phyloP scores from a whole-genome alignment of 1,140 invertebrate species.

The Drosophila kurseongensis region DNA sequence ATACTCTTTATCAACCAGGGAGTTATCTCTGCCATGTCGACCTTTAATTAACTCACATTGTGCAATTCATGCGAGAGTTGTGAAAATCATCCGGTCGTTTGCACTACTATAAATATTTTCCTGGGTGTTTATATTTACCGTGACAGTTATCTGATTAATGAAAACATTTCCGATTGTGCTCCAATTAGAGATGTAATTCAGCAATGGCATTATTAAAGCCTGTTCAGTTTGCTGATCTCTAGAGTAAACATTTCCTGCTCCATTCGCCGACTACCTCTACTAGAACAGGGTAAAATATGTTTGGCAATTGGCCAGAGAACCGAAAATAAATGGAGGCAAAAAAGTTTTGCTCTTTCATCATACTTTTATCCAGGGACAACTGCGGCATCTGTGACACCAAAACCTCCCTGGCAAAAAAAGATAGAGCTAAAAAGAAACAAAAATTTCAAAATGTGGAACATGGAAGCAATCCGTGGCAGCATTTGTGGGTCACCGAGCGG shows the following conservation, averaged over 20 bases:
- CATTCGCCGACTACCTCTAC: slow-evolving; percentile 9
- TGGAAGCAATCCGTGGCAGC: slow-evolving; percentile 34
- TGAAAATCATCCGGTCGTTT: not conserved
- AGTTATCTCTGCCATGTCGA: slow-evolving; percentile 27
- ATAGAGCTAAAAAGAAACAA: slow-evolving; percentile 15
- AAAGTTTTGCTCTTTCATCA: slow-evolving; percentile 33
- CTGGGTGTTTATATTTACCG: slow-evolving; percentile 11
- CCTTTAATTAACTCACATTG: slow-evolving; percentile 44
- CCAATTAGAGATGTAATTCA: slow-evolving; percentile 25
- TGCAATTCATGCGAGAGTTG: slow-evolving; percentile 16
- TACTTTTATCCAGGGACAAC: slow-evolving; percentile 28
- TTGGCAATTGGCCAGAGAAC: slow-evolving; percentile 39
- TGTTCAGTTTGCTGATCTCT: slow-evolving; percentile 15
- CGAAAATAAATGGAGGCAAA: not conserved
- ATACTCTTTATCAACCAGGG: slow-evolving; percentile 11
- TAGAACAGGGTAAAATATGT: slow-evolving; percentile 7
- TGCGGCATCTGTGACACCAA: slow-evolving; percentile 45
- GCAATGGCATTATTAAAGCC: slow-evolving; percentile 18
- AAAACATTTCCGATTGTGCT: slow-evolving; percentile 34
- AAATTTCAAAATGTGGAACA: slow-evolving; percentile 43
- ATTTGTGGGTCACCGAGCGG: slow-evolving; percentile 38
- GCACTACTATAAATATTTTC: slow-evolving; percentile 1
- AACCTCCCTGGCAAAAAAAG: slow-evolving; percentile 4
- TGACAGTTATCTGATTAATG: slow-evolving; percentile 23
- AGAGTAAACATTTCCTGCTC: slow-evolving; percentile 27